phyloP scores from a whole-genome alignment of 1,140 invertebrate species.

The Drosophila pectinifera region DNA sequence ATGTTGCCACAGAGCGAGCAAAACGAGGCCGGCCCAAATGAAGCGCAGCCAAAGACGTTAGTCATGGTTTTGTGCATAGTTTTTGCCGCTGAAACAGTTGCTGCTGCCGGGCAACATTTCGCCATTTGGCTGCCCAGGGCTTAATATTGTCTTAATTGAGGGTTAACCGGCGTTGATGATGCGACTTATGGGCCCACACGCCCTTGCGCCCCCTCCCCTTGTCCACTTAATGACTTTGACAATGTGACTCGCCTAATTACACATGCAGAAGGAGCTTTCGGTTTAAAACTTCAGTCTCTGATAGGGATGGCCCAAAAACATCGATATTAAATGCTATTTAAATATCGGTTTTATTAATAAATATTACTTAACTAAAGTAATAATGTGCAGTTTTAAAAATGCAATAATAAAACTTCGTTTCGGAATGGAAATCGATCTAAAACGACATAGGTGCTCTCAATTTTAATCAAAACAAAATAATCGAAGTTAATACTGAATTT shows the following conservation, averaged over 20 bases:
- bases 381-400: no score
- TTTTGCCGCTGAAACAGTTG: slow-evolving; percentile 58
- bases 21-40: slow-evolving; percentile 58
- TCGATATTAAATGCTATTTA: not conserved
- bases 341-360: no score
- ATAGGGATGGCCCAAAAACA: not conserved
- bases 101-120: slow-evolving; percentile 40
- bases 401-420: not conserved
- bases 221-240: slow-evolving; percentile 84
- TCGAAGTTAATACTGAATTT: no score
- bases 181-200: slow-evolving; percentile 76
- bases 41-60: slow-evolving; percentile 83
- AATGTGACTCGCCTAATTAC: slow-evolving; percentile 79
- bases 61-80: slow-evolving; percentile 83
- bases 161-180: slow-evolving; percentile 85
- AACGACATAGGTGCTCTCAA: not conserved
- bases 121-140: slow-evolving; percentile 62
- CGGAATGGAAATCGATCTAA: not conserved
- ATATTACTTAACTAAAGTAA: not conserved
- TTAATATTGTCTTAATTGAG: slow-evolving; percentile 85
- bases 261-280: slow-evolving; percentile 61
- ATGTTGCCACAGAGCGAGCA: slow-evolving; percentile 64
- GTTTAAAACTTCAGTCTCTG: slow-evolving; percentile 64
- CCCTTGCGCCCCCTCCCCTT: slow-evolving; percentile 11
- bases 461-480: no score